Base-by-base conservation (phyloP, 2,113 vertebrate species). In the Peromyscus leucopus region DNA sequence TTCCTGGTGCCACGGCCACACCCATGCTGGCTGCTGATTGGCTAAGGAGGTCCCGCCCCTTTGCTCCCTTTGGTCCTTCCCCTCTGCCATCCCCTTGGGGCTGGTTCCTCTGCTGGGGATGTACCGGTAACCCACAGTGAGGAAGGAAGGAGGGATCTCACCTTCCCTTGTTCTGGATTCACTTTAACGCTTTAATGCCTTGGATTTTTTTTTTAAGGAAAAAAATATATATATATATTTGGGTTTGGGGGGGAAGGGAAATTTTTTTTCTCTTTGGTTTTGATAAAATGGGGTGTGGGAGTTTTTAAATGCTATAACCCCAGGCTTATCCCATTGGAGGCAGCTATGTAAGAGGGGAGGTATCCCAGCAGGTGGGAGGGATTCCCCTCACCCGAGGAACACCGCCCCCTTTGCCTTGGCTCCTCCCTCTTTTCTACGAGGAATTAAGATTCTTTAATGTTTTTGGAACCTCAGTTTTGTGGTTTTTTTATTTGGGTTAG, bases 161-260 rank as follows among this genome's bases (percentile, higher is more conserved):
- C 93, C 95, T 94, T 97, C 97, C 96, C 95, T 93, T 94, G 93
- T 97, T 97, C 95, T 97, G 94, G 97, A 94, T 97, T 98, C 96
- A 97, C 98, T 98, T 98, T 98, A 98, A 95, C 31, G 94, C 98
- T 98, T 86, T 98, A 97, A 97, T 98, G 96, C 98, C 97, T 97
- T 97, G 42, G 46, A 97, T 89, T 97, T 97, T 98, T 97, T 98
- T 97, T 82, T 93, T 94, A 74, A 61, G 93, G 89, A 96, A 96
- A 79, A 72, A 61, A 51, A 97, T 98, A 96, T 97, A 97, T 97
- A 97, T 97, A 97, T 98, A 97, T 98, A 97, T 98, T 97, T 97
- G 91, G 96, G 95, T 96, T 98, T 91, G 16, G 95, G 91, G 90
- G 94, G 80, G 13, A 65, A 69, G 31, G 95, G 84, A 61, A 93